Evolutionary conservation across 2,797 vertebrate genomes (phyloP).

Genomic region (Tolypeutes matacus): DNA sequence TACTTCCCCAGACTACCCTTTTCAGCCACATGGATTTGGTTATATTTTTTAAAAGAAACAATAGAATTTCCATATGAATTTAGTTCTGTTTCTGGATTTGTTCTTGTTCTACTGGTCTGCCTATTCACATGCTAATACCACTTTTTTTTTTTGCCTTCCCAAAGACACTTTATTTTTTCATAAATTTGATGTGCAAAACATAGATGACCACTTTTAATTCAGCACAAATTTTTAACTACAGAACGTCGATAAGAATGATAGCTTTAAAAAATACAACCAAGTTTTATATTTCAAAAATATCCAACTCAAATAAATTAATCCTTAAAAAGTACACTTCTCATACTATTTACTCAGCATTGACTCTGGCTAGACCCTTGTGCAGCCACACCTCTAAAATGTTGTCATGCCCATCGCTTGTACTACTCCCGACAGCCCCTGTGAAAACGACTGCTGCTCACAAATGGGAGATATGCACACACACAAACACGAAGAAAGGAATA

Average conservation of each 20-base stretch:
- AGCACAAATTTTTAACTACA: conserved; percentile 85
- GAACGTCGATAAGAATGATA: conserved; percentile 84
- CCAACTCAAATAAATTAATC: conserved; percentile 89
- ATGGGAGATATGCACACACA: conserved; percentile 43
- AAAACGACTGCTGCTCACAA: conserved; percentile 41
- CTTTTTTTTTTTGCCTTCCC: conserved; percentile 56
- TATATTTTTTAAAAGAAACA: not conserved
- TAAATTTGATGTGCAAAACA: conserved; percentile 77
- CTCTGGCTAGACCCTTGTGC: conserved; percentile 75
- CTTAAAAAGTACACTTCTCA: conserved; percentile 87
- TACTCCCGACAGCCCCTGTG: conserved; percentile 65
- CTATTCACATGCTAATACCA: not conserved
- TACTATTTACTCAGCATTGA: conserved; percentile 84
- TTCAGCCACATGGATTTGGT: no score
- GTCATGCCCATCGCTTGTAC: conserved; percentile 64
- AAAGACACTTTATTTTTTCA: conserved; percentile 76
- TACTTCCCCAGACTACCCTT: no score
- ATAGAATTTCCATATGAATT: not conserved
- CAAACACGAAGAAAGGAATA: conserved; percentile 77
- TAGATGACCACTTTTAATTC: conserved; percentile 86
- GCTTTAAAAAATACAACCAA: conserved; percentile 90
- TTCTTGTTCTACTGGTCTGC: not conserved
- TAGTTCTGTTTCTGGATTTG: not conserved
- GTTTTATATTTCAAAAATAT: conserved; percentile 90
- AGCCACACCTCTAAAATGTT: conserved; percentile 72